Evolutionary conservation across 2,113 vertebrate genomes (phyloP), one percentile per base, ranked within the genome.

Genomic region (Mixornis gularis): DNA sequence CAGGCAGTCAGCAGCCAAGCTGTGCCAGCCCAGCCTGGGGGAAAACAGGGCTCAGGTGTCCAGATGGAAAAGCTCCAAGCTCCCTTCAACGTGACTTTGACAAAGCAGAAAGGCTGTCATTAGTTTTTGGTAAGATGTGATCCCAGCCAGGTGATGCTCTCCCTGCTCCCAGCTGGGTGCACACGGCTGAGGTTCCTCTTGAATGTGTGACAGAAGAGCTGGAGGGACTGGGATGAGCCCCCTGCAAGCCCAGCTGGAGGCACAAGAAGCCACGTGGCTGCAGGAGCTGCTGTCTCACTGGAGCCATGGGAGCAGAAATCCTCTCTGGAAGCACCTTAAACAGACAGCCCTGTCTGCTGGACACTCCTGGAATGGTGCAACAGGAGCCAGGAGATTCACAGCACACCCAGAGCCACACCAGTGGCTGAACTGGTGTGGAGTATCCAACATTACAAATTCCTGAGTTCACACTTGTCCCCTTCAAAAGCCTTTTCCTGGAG

Each of bases 151-250:
- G 59, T 2, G 73, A 52, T n/a, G 73, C 53, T 41, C 7, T 22
- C 25, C 32, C 40, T 62, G 77, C 80, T n/a, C 46, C 4, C 34
- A 17, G 25, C 9, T 0, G 1, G 20, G 32, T 1, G 9, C 5
- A 19, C 32, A n/a, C 22, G 43, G 46, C 30, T 7, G 40, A 72
- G 59, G 21, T 7, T 69, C 36, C n/a, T 79, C 48, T 26, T 17
- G 43, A 24, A 24, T 1, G 1, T 1, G 3, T 13, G 60, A 24
- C 40, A 64, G 48, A 0, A 2, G 44, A 59, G 32, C 38, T 2
- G 25, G 2, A 13, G 21, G 38, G 53, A 51, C 4, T 7, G 29
- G 8, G 10, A 26, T 6, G 51, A 76, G 41, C 6, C 22, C 7
- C 32, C 76, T 11, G 44, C 21, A 59, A 77, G 36, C 63, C 27